phyloP scores from a whole-genome alignment of 2,888 invertebrate species.

The Drymonia ruficornis region DNA sequence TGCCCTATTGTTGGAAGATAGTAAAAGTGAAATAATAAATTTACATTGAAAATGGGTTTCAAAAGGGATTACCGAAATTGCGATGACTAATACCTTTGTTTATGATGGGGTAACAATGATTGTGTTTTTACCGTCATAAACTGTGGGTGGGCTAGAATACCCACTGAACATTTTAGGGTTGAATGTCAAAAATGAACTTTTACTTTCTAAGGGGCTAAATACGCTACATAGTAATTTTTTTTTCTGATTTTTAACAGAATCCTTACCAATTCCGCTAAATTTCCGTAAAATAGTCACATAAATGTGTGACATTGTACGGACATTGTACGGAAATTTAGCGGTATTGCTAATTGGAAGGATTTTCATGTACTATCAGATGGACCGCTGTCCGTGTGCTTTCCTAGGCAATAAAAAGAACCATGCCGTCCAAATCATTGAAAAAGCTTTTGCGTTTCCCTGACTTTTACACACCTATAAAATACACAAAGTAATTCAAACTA shows the following conservation, averaged over 20 bases:
- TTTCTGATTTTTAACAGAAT: too few relatives aligned
- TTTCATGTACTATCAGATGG: too few relatives aligned
- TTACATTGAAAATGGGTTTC: constrained; percentile 32
- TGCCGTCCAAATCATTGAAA: too few relatives aligned
- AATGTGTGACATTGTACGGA: too few relatives aligned
- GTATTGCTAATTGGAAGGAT: too few relatives aligned
- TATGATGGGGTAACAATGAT: constrained; percentile 60
- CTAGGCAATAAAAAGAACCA: too few relatives aligned
- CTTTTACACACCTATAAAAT: constrained; percentile 10
- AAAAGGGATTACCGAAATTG: constrained; percentile 53
- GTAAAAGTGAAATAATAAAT: constrained; percentile 24
- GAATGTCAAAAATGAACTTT: background rate
- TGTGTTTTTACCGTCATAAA: constrained; percentile 49
- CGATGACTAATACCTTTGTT: constrained; percentile 55
- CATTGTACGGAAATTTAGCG: too few relatives aligned
- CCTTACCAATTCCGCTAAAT: too few relatives aligned
- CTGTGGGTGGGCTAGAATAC: constrained; percentile 53
- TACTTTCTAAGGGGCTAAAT: too few relatives aligned
- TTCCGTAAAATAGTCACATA: too few relatives aligned
- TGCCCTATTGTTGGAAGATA: constrained; percentile 27
- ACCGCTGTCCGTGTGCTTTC: too few relatives aligned
- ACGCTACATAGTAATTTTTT: too few relatives aligned
- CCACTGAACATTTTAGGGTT: constrained; percentile 12
- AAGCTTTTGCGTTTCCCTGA: background rate
- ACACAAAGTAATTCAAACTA: constrained; percentile 45